Evolutionary conservation across 1,140 invertebrate genomes (phyloP).

Genomic region (Magallana angulata): DNA sequence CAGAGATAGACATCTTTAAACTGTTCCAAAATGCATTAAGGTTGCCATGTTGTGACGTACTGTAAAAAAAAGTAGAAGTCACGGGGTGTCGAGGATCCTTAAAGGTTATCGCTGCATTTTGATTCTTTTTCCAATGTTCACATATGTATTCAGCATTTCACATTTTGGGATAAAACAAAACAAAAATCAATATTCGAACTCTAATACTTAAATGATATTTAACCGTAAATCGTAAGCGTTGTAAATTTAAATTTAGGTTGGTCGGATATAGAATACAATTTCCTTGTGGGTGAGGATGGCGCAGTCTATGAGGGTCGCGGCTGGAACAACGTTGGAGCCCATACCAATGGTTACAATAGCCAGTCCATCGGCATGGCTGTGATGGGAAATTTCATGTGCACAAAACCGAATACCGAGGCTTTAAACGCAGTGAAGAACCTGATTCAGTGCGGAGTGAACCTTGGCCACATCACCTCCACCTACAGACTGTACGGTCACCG

Average conservation of each 20-base stretch:
- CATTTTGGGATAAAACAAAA: no score
- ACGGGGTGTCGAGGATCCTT: no score
- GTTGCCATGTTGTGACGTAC: no score
- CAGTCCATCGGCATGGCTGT: slow-evolving; percentile 78
- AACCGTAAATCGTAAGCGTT: no score
- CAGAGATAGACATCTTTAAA: no score
- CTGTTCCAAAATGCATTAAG: no score
- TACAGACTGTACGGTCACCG: slow-evolving; percentile 68
- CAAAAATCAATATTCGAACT: no score
- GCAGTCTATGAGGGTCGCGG: slow-evolving; percentile 69
- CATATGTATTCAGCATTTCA: no score
- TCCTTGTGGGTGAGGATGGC: slow-evolving; percentile 70
- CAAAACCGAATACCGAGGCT: slow-evolving; percentile 57
- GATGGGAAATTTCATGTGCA: slow-evolving; percentile 81
- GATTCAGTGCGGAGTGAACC: slow-evolving; percentile 60
- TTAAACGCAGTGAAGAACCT: slow-evolving; percentile 61
- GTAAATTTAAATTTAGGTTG: not conserved
- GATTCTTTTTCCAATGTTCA: no score
- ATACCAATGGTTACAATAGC: slow-evolving; percentile 83
- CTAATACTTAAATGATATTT: no score
- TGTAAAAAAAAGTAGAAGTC: no score
- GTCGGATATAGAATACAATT: slow-evolving; percentile 68
- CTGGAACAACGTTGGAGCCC: slow-evolving; percentile 61
- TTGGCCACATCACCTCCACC: slow-evolving; percentile 53
- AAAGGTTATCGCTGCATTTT: no score